Evolutionary conservation across 2,888 invertebrate species (phyloP), one percentile per base, ranked within the genome.

Genomic region (Melolontha melolontha): DNA sequence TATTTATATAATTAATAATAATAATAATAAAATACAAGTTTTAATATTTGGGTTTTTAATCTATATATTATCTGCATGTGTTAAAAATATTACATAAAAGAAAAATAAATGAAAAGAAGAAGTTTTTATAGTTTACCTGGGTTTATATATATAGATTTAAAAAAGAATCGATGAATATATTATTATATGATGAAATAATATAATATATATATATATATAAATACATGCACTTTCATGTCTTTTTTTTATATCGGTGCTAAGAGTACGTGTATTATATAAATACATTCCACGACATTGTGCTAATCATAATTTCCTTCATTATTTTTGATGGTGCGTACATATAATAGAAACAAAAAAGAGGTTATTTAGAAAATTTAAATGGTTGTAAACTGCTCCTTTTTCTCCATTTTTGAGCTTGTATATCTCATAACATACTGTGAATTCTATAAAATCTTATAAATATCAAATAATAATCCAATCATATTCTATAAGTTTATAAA

Each of bases 21-120:
- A 59, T 27, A 47, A 59, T 27, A 47, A 59, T 59, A 59, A 49
- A 74, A 79, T 79, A 82, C 82, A 81, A 81, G 81, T 82, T 82
- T 79, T 80, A 22, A 80, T 69, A 73, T 73, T 74, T 59, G 69
- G 64, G 69, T 73, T 22, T 70, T 71, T 72, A 57, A 44, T 57
- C 57, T 57, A 57, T 71, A 69, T 71, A 70, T 66, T 22, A 22
- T 22, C 22, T 70, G 55, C 59, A 67, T 63, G 62, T 67, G 62
- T 63, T 63, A 63, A 62, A 51, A 44, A 29, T 34, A 34, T 34
- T 34, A 34, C 34, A 59, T 16, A 27, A 59, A 42, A 29, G 22
- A 22, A 41, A 7, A 59, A 64, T 34, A 52, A 52, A 29, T 14
- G 10, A 22, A 34, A 16, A 22, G 17, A 50, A 40, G 51, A 51